Percentiles rank a stretch among this genome's conserved stretches.
Evolutionary conservation across 2,888 invertebrate species (phyloP).

Genomic region (Monochamus alternatus): DNA sequence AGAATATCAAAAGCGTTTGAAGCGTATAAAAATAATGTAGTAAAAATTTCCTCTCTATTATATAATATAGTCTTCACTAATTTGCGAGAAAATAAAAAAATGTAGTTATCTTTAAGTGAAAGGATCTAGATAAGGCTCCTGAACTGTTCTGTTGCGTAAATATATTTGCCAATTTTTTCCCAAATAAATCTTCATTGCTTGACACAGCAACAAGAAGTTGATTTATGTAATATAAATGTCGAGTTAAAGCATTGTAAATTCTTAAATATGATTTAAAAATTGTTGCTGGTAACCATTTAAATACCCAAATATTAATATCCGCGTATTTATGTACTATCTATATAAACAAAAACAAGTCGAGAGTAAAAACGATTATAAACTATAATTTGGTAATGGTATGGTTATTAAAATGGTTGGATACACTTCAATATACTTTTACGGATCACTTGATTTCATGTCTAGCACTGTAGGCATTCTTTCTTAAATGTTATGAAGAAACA

Average conservation of each 20-base stretch:
- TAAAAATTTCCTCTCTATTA: neutral
- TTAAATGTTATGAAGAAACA: neutral
- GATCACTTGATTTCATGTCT: neutral
- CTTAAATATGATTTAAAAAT: too few relatives aligned
- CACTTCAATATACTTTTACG: neutral
- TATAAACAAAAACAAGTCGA: neutral
- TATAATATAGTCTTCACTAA: neutral
- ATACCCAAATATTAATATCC: neutral
- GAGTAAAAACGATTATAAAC: neutral
- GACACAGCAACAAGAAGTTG: too few relatives aligned
- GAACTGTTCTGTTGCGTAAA: too few relatives aligned
- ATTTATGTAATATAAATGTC: too few relatives aligned
- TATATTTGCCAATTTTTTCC: too few relatives aligned
- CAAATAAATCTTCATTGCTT: too few relatives aligned
- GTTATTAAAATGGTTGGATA: neutral
- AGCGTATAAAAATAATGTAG: neutral
- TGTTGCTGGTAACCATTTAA: neutral
- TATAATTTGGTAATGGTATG: neutral
- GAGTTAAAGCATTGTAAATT: neutral
- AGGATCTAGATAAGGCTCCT: neutral
- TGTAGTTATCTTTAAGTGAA: neutral
- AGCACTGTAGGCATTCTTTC: neutral
- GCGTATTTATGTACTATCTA: neutral
- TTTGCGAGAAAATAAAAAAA: neutral
- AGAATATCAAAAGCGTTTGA: neutral